A percentile compares a stretch with the other conserved stretches of the same genome.
These are phyloP conservation scores for Phalacrocorax aristotelis DNA, from an alignment of 2,113 vertebrate genomes.

Conservation along the genomic window DNA sequence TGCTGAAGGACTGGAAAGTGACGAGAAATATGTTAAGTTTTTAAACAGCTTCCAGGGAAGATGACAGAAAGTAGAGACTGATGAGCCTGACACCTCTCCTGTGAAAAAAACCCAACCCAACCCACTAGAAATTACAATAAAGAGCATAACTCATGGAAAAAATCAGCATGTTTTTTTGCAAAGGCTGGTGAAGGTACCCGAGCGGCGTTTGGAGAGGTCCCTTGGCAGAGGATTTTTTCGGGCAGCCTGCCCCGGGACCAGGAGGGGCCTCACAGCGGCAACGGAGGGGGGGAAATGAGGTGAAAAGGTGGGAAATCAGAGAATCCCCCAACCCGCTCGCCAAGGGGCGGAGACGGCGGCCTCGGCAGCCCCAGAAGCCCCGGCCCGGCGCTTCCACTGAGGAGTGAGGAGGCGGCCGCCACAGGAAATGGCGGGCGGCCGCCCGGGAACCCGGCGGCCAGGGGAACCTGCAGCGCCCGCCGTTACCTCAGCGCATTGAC, in stretches of 20 bases:
- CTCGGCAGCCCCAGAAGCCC: background rate
- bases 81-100: background rate
- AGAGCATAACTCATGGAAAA: background rate
- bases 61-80: background rate
- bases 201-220: rapidly evolving
- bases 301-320: background rate
- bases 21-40: rapidly evolving
- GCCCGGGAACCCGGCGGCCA: background rate
- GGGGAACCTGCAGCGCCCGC: no score
- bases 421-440: background rate
- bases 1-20: background rate
- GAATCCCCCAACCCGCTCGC: background rate
- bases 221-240: rapidly evolving
- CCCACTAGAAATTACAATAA: background rate
- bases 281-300: background rate
- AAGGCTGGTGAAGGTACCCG: background rate
- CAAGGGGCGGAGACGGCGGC: no score
- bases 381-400: background rate
- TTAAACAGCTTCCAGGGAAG: background rate
- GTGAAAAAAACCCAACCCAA: background rate
- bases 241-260: rapidly evolving
- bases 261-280: background rate
- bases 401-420: background rate
- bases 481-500: no score
- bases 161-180: background rate